phyloP scores from a whole-genome alignment of 2,888 invertebrate genomes.

The Trichacis sp. region DNA sequence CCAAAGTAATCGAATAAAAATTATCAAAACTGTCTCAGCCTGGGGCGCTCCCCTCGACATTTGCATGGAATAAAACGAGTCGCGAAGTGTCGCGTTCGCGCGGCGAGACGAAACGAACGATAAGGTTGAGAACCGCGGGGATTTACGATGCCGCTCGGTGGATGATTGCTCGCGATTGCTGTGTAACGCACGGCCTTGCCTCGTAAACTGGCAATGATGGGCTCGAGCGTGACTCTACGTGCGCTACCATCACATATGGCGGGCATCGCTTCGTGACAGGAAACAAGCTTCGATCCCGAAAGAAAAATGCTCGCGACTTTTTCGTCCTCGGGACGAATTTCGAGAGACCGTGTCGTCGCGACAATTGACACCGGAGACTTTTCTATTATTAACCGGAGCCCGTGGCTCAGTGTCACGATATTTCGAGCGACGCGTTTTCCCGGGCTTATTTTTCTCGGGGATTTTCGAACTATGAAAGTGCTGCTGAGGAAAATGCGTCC shows the following conservation, averaged over 20 bases:
- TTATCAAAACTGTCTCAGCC: too few relatives aligned
- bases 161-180: slow-evolving; percentile 67
- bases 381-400: neutral
- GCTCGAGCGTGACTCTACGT: slow-evolving; percentile 49
- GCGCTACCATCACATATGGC: slow-evolving; percentile 26
- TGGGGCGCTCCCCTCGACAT: too few relatives aligned
- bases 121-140: slow-evolving; percentile 64
- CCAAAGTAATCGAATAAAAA: too few relatives aligned
- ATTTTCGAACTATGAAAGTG: too few relatives aligned
- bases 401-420: neutral
- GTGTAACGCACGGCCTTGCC: slow-evolving; percentile 67
- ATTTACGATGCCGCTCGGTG: slow-evolving; percentile 65
- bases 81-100: slow-evolving; percentile 20
- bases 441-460: too few relatives aligned
- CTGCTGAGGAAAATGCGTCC: too few relatives aligned
- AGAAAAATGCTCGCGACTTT: neutral
- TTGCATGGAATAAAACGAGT: slow-evolving; percentile 15
- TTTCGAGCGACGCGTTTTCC: too few relatives aligned
- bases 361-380: too few relatives aligned
- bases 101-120: slow-evolving; percentile 49
- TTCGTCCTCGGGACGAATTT: neutral
- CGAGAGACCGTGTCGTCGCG: too few relatives aligned
- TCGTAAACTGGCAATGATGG: slow-evolving; percentile 59
- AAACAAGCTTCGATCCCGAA: slow-evolving; percentile 27
- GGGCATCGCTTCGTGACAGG: slow-evolving; percentile 36